Evolutionary conservation across 2,888 invertebrate species (phyloP).

Genomic region (Plebejus anna): DNA sequence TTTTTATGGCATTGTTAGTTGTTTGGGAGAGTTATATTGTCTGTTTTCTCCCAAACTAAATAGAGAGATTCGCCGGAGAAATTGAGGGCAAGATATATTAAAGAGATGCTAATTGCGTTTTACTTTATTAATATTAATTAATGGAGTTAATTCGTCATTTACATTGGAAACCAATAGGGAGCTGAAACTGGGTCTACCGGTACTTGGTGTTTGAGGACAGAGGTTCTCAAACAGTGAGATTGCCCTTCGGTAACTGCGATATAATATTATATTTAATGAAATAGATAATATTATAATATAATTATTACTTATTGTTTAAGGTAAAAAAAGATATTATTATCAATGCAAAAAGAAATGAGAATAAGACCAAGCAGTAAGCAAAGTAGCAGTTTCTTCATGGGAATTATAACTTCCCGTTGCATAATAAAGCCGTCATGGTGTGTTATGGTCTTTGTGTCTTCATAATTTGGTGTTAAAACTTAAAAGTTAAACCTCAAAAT

Average conservation of each 20-base stretch:
- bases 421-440: neutral
- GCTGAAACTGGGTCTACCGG: neutral
- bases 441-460: neutral
- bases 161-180: conserved; percentile 24
- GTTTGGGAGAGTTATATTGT: neutral
- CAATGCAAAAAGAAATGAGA: too few relatives aligned
- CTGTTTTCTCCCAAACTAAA: conserved; percentile 10
- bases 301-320: too few relatives aligned
- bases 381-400: too few relatives aligned
- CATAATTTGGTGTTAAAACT: neutral
- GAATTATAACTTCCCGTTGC: neutral
- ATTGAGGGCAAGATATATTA: neutral
- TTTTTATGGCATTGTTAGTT: neutral
- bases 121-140: conserved; percentile 10
- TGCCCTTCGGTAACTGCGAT: neutral
- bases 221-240: neutral
- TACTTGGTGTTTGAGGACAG: conserved; percentile 28
- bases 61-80: neutral
- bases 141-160: neutral
- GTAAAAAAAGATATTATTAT: neutral
- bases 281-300: too few relatives aligned
- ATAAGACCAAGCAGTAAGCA: too few relatives aligned
- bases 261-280: too few relatives aligned
- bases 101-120: conserved; percentile 1
- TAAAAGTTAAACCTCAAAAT: neutral